A percentile compares a stretch with the other conserved stretches of the same genome.
Conservation (phyloP, 1,140 invertebrate genomes). For the Caenorhabditis inopinata region DNA sequence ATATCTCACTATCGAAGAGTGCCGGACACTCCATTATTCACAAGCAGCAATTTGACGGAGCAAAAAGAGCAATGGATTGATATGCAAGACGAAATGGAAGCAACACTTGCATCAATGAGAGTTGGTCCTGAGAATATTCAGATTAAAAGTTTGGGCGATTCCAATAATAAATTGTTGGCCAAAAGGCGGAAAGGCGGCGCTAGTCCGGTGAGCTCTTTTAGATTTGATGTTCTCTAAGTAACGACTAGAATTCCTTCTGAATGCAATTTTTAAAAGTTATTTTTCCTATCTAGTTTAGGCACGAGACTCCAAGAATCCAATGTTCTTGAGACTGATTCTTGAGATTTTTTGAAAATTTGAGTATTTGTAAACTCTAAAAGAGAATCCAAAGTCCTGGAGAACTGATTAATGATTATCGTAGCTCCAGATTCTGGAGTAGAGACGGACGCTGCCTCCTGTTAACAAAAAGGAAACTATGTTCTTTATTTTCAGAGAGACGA, state of each 20-base stretch:
- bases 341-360: too few species aligned
- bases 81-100: constrained; percentile 93
- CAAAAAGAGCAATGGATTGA: constrained; percentile 89
- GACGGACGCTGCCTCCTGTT: too few species aligned
- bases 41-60: constrained; percentile 71
- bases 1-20: constrained; percentile 72
- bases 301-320: too few species aligned
- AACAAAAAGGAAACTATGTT: background rate
- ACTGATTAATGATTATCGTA: too few species aligned
- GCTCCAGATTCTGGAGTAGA: too few species aligned
- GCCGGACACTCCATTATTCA: constrained; percentile 72
- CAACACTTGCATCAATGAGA: constrained; percentile 92
- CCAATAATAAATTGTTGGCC: constrained; percentile 59
- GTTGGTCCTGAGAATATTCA: constrained; percentile 82
- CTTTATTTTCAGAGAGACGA: constrained; percentile 5
- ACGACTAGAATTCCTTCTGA: too few species aligned
- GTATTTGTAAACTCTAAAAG: too few species aligned
- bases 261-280: too few species aligned
- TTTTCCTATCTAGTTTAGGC: too few species aligned
- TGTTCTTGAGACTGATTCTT: too few species aligned
- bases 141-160: constrained; percentile 59
- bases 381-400: too few species aligned
- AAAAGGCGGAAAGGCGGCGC: constrained; percentile 47
- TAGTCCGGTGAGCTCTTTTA: background rate
- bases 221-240: too few species aligned